phyloP scores from a whole-genome alignment of 2,113 vertebrate species.

The Phyllostomus hastatus region DNA sequence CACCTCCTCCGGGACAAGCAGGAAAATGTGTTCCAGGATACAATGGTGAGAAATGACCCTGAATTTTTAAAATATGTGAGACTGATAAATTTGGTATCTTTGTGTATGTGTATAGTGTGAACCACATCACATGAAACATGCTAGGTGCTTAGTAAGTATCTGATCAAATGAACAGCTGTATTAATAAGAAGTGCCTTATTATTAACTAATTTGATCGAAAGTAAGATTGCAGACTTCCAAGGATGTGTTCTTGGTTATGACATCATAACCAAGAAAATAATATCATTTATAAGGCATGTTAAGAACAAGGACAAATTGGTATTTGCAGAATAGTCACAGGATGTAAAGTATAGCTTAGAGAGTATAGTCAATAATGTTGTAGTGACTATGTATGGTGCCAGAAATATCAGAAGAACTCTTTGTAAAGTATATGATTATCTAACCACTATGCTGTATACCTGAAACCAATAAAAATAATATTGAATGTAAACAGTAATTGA shows the following conservation, averaged over 20 bases:
- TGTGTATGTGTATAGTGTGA: not conserved
- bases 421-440: not conserved
- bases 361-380: not conserved
- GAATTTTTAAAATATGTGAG: not conserved
- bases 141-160: not conserved
- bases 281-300: not conserved
- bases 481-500: not conserved
- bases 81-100: not conserved
- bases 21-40: conserved; percentile 96
- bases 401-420: not conserved
- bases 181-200: conserved; percentile 3
- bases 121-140: not conserved
- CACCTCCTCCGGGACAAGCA: conserved; percentile 93
- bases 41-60: conserved; percentile 85
- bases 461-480: not conserved
- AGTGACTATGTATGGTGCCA: not conserved
- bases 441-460: not conserved
- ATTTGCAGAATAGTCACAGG: not conserved
- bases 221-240: not conserved
- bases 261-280: not conserved
- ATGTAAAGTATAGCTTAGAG: not conserved
- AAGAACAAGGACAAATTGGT: not conserved
- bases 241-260: not conserved
- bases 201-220: not conserved
- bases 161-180: not conserved